Evolutionary conservation across 1,140 invertebrate species (phyloP), one percentile per base, ranked within the genome.

Genomic region (Drosophila erecta): DNA sequence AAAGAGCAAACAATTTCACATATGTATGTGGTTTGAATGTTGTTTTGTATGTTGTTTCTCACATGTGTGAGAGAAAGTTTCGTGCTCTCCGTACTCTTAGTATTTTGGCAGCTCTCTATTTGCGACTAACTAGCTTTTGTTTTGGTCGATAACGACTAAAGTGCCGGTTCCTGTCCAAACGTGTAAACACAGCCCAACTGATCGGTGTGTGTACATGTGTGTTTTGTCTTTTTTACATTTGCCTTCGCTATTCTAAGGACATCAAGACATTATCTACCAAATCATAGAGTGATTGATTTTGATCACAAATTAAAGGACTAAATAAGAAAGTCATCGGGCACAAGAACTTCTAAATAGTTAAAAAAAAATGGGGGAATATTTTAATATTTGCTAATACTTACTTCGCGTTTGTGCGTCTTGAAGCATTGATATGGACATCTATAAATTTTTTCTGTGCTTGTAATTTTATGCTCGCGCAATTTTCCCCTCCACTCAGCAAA

Each of bases 391-490:
- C 30, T 37, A 1, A 24, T 70, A 87, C 83, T 90, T 90, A 92
- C 91, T 86, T 92, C 91, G 85, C 73, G 90, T 91, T 53, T 92
- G 91, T 51, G 91, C 91, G 75, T 92, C 91, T 73, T 92, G 91
- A 10, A 92, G 81, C 79, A 92, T 76, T 58, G 91, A 92, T 71
- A 92, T 91, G 40, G 91, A 91, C 90, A 92, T 92, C 59, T 51
- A 58, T 49, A 47, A 40, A 27, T 47, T 35, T 22, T 46, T 61
- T n/a, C 30, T 61, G 30, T 53, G 46, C 33, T 55, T 58, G 24
- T 30, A 30, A 30, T 30, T 30, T 8, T 30, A 7, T 30, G 30
- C 30, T 30, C 30, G 30, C 30, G 30, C 30, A 30, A 30, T 30
- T 8, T 30, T 10, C 8, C 10, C 1, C 30, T 8, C 0, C 30